phyloP scores from a whole-genome alignment of 2,888 invertebrate genomes.

The Isotomurus palustris region DNA sequence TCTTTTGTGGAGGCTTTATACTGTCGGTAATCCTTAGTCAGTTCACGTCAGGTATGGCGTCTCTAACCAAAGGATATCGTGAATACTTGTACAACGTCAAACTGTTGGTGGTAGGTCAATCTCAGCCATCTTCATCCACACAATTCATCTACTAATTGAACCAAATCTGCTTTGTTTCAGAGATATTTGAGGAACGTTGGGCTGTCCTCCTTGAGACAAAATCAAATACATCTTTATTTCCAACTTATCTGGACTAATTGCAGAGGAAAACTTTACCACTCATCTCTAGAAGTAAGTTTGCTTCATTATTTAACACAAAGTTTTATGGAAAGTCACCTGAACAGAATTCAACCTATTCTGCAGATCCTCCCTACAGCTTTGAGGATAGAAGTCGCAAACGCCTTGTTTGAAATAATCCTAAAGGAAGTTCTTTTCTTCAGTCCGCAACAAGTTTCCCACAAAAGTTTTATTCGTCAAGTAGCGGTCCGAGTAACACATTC shows the following conservation, averaged over 20 bases:
- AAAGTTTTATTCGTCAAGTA: conserved; percentile 27
- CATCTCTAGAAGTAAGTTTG: conserved; percentile 16
- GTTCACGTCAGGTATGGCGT: conserved; percentile 36
- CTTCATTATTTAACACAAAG: too few species aligned
- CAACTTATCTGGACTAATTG: conserved; percentile 25
- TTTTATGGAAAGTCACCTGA: too few species aligned
- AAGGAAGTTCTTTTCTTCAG: conserved; percentile 13
- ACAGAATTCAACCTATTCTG: too few species aligned
- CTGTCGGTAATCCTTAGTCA: conserved; percentile 35
- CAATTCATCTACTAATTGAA: not conserved
- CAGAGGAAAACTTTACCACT: conserved; percentile 29
- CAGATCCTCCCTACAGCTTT: conserved; percentile 31
- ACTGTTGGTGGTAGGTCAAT: conserved; percentile 25
- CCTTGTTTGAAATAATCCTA: conserved; percentile 21
- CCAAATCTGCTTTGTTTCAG: conserved; percentile 14
- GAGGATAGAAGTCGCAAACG: conserved; percentile 27
- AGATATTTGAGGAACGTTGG: conserved; percentile 37
- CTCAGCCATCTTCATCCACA: not conserved
- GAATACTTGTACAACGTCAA: conserved; percentile 39
- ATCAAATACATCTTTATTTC: conserved; percentile 29
- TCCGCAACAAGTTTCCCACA: not conserved
- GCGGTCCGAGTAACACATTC: conserved; percentile 30
- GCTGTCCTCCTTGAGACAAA: conserved; percentile 18
- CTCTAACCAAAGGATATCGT: conserved; percentile 27
- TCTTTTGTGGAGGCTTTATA: conserved; percentile 35